Evolutionary conservation across 2,888 invertebrate genomes (phyloP).

Genomic region (Heterodera filipjevi): DNA sequence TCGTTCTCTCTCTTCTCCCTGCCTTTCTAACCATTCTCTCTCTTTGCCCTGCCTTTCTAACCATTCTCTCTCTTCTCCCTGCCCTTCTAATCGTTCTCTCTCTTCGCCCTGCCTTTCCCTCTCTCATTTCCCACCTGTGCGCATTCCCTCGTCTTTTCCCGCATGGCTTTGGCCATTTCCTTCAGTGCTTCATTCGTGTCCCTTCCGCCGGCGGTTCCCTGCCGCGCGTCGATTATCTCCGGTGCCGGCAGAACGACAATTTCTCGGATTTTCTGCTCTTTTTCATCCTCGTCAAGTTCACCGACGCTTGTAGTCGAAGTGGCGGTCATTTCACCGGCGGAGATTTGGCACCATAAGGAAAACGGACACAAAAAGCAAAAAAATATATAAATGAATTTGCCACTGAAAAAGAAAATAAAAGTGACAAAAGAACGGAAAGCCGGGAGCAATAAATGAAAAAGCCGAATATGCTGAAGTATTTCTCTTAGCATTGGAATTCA

Average conservation of each 20-base stretch:
- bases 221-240: constrained; percentile 26
- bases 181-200: constrained; percentile 19
- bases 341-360: neutral
- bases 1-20: no score
- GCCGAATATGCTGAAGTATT: no score
- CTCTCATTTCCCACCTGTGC: constrained; percentile 27
- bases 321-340: neutral
- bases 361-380: neutral
- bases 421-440: no score
- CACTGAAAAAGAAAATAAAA: neutral
- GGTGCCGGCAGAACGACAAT: constrained; percentile 32
- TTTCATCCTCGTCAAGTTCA: neutral
- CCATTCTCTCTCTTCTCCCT: neutral
- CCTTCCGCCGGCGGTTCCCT: neutral
- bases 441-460: no score
- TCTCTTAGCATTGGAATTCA: no score
- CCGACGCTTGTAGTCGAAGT: neutral
- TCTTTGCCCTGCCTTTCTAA: no score
- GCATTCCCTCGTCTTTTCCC: constrained; percentile 25
- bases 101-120: neutral
- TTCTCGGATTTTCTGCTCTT: constrained; percentile 27
- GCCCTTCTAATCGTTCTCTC: neutral
- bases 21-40: neutral
- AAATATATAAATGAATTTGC: neutral
- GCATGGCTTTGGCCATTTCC: constrained; percentile 27